Percentiles rank a stretch among this genome's conserved stretches.
phyloP scores from a whole-genome alignment of 30 jellyfish, hydroid and myxozoan species.

The Hydra vulgaris region DNA sequence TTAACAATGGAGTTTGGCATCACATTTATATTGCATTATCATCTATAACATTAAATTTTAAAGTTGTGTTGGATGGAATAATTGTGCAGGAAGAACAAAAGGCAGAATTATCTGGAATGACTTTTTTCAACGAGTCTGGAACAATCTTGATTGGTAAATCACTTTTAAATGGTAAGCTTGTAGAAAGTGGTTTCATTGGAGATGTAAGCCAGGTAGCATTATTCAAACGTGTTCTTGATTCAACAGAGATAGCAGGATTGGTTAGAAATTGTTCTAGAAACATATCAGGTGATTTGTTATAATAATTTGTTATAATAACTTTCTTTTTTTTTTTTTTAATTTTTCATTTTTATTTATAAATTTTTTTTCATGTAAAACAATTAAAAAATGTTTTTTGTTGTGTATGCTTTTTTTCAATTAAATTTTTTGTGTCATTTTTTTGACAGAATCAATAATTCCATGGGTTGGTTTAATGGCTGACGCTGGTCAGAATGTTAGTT shows the following conservation, averaged over 20 bases:
- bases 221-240: constrained; percentile 49
- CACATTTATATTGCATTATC: constrained; percentile 12
- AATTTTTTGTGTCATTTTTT: not conserved
- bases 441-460: constrained; percentile 55
- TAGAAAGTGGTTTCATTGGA: constrained; percentile 46
- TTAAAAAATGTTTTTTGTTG: too few relatives aligned
- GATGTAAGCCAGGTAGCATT: constrained; percentile 73
- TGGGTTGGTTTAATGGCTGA: constrained; percentile 56
- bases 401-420: not conserved
- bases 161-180: constrained; percentile 22
- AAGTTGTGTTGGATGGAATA: constrained; percentile 25
- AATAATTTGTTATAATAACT: not conserved
- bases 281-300: constrained; percentile 46
- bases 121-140: constrained; percentile 44
- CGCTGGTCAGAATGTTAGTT: constrained; percentile 58
- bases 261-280: constrained; percentile 46
- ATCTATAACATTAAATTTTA: not conserved
- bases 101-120: not conserved
- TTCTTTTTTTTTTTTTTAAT: too few relatives aligned
- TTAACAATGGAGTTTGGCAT: constrained; percentile 13
- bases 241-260: constrained; percentile 26
- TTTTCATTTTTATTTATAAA: not conserved
- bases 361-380: too few relatives aligned
- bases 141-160: constrained; percentile 39
- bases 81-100: not conserved